These are phyloP conservation scores for Diogma glabrata DNA, from an alignment of 2,888 invertebrate genomes.

Conservation along the genomic window DNA sequence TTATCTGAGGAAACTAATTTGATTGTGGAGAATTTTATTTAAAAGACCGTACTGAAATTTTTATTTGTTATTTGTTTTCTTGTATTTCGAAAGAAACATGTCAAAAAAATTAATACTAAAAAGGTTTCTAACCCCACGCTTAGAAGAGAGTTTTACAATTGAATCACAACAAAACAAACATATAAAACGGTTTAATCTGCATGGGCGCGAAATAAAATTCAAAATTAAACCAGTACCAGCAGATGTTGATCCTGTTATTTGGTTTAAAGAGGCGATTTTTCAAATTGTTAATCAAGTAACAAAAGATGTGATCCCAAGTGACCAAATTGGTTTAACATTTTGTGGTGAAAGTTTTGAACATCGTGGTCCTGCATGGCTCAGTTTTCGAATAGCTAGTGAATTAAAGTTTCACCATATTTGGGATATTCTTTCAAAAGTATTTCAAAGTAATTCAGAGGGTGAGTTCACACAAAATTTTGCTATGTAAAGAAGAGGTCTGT, in stretches of 20 bases:
- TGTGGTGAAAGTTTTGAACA: background rate
- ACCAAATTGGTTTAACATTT: background rate
- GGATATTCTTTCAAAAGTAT: background rate
- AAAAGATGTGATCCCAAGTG: conserved; percentile 2
- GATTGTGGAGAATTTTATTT: no score
- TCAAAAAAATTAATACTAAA: no score
- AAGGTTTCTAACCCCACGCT: no score
- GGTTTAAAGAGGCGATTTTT: conserved; percentile 12
- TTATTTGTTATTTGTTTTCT: no score
- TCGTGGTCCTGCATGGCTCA: background rate
- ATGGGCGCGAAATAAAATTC: conserved; percentile 11
- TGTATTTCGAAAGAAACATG: no score
- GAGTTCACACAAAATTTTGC: no score
- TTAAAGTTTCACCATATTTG: no score
- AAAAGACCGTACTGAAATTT: no score
- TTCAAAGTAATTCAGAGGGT: background rate
- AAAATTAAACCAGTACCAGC: conserved; percentile 14
- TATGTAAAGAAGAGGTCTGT: no score
- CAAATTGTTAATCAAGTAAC: conserved; percentile 13
- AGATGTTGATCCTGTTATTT: conserved; percentile 8
- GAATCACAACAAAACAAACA: no score
- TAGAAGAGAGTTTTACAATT: no score
- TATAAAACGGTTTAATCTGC: conserved; percentile 9
- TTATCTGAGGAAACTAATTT: no score
- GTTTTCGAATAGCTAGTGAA: background rate